Conservation (phyloP, 2,797 vertebrate species). For the Urocyon cinereoargenteus region DNA sequence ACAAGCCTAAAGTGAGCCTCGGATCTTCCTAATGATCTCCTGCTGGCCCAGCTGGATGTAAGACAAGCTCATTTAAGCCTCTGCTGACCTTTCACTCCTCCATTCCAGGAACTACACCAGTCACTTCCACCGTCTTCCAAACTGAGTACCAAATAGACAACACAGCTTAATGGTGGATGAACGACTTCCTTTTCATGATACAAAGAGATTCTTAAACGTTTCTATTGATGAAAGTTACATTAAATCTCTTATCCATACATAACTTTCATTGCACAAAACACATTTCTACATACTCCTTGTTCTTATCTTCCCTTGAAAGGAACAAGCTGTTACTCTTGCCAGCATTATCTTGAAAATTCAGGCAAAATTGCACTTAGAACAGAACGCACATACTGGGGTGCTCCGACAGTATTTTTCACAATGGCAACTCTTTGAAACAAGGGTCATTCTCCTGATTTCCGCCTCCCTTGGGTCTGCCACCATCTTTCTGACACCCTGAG, state of each 20-base stretch:
- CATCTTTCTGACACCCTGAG: background rate
- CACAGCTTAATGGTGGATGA: background rate
- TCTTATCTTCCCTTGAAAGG: background rate
- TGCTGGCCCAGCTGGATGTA: constrained; percentile 78
- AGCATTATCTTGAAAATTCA: constrained; percentile 3
- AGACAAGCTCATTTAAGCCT: constrained; percentile 83
- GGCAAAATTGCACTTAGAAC: background rate
- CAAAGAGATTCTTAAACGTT: constrained; percentile 57
- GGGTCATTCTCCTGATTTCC: background rate
- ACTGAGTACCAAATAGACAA: constrained; percentile 40
- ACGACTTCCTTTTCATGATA: background rate
- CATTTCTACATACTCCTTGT: background rate
- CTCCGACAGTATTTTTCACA: background rate
- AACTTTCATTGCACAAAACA: background rate
- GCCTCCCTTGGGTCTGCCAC: background rate
- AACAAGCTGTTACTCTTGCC: background rate
- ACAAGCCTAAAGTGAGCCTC: constrained; percentile 76
- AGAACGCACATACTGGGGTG: background rate
- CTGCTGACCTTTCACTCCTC: constrained; percentile 79
- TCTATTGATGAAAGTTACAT: background rate
- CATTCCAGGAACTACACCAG: constrained; percentile 46
- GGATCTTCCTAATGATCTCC: constrained; percentile 80
- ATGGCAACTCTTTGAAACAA: background rate
- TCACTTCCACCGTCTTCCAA: constrained; percentile 50
- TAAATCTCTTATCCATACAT: background rate